Base-by-base conservation (phyloP, 2,888 invertebrate genomes). In the Scrobipalpa atriplicella region DNA sequence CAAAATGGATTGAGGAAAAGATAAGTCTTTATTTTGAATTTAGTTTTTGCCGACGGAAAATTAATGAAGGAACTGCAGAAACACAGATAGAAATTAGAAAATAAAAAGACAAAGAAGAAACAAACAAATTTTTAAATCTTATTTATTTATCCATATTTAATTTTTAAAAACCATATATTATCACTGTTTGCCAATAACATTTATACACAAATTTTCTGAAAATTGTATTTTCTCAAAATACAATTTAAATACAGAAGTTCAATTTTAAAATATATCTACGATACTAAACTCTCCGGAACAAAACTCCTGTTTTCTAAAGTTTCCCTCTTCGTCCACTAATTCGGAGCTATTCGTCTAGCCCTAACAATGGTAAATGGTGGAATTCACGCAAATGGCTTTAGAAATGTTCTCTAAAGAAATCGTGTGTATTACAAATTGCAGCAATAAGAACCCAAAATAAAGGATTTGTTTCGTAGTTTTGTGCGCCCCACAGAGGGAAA, bases 381-480 rank as follows among this genome's bases (percentile, higher is more conserved):
- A 78, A 76, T 79, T 78, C 78, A 78, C 76, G 76, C 76, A 79
- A 80, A 81, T 77, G 75, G 75, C 74, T 74, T 75, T 73, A 73
- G 74, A 71, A 73, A 74, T 73, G 77, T 72, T 72, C 75, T 75
- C 72, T 72, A 73, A 76, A 76, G 76, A 76, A 78, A 74, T 71
- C 77, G 75, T 74, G 75, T 78, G 80, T 80, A 78, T 77, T 76
- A 80, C 80, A 81, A 81, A 82, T 78, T 72, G 79, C 70, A 65
- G 71, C 72, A 69, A 78, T 78, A 77, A 79, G 73, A 73, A 36
- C 16, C 38, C 18, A n/a, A 58, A 58, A 38, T 16, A 29, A 58
- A 38, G 11, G 58, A 29, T 13, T 29, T 29, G 58, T 29, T 38
- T n/a, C 16, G 51, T 13, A 36, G 43, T 13, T 11, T 47, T 47